Percentiles rank a stretch among this genome's conserved stretches.
phyloP scores from a whole-genome alignment of 2,797 vertebrate genomes.

The Coranthus polyacanthus region DNA sequence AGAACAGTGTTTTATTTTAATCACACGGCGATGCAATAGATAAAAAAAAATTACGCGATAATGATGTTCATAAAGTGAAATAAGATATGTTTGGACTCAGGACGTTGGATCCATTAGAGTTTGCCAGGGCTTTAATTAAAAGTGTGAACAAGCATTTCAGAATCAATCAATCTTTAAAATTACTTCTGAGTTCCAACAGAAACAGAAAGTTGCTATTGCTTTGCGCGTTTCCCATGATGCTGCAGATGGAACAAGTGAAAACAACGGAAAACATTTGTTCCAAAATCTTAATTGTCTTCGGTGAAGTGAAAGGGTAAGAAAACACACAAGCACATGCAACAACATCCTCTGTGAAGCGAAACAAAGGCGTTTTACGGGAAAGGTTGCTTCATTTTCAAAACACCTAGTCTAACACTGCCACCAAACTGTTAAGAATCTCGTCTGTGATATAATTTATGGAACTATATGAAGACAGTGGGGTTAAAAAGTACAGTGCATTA shows the following conservation, averaged over 20 bases:
- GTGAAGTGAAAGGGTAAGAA: conserved; percentile 13
- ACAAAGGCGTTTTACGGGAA: neutral
- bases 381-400: neutral
- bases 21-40: conserved; percentile 33
- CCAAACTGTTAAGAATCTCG: neutral
- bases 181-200: conserved; percentile 18
- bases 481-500: too few species aligned
- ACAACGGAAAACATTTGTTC: neutral
- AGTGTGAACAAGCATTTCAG: conserved; percentile 38
- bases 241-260: conserved; percentile 15
- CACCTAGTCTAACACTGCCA: neutral
- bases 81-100: conserved; percentile 21
- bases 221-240: conserved; percentile 6
- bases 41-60: conserved; percentile 33
- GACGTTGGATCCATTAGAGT: conserved; percentile 41
- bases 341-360: neutral
- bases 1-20: conserved; percentile 51
- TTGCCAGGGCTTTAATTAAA: conserved; percentile 34
- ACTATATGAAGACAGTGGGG: too few species aligned
- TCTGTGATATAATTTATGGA: neutral
- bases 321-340: neutral
- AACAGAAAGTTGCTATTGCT: conserved; percentile 6
- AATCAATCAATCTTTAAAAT: conserved; percentile 52
- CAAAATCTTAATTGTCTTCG: conserved; percentile 6
- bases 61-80: conserved; percentile 45